phyloP scores from a whole-genome alignment of 2,888 invertebrate species.

The Philhelius pedissequus region DNA sequence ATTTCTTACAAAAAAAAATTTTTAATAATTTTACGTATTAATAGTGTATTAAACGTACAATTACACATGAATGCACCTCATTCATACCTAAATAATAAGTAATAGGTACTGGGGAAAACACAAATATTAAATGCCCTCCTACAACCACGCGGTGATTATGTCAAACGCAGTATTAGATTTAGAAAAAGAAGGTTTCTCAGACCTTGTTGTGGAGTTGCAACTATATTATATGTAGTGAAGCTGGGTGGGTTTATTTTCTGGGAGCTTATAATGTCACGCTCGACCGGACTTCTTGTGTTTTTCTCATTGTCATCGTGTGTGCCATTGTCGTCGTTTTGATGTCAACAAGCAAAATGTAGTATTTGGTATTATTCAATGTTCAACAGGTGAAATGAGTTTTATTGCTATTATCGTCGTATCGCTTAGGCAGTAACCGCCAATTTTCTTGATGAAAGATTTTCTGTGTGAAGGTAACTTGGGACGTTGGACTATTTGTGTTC shows the following conservation, averaged over 20 bases:
- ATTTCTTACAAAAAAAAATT: no score
- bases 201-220: conserved; percentile 11
- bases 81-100: no score
- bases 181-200: conserved; percentile 20
- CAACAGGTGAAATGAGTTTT: conserved; percentile 49
- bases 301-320: conserved; percentile 52
- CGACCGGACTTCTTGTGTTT: conserved; percentile 36
- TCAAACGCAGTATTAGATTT: background rate
- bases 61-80: no score
- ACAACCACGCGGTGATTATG: background rate
- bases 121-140: background rate
- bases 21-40: no score
- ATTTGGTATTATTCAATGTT: conserved; percentile 16
- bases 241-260: conserved; percentile 15
- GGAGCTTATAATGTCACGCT: conserved; percentile 13
- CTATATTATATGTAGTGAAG: background rate
- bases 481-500: conserved; percentile 9
- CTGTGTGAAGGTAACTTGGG: conserved; percentile 77
- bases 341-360: conserved; percentile 29
- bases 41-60: no score
- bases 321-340: conserved; percentile 43
- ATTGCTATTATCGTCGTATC: conserved; percentile 1
- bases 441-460: conserved; percentile 77
- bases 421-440: conserved; percentile 68
- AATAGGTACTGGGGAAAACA: conserved; percentile 17